A percentile compares a stretch with the other conserved stretches of the same genome.
Evolutionary conservation across 2,113 vertebrate species (phyloP).

Genomic region (Nansenia antarctica): DNA sequence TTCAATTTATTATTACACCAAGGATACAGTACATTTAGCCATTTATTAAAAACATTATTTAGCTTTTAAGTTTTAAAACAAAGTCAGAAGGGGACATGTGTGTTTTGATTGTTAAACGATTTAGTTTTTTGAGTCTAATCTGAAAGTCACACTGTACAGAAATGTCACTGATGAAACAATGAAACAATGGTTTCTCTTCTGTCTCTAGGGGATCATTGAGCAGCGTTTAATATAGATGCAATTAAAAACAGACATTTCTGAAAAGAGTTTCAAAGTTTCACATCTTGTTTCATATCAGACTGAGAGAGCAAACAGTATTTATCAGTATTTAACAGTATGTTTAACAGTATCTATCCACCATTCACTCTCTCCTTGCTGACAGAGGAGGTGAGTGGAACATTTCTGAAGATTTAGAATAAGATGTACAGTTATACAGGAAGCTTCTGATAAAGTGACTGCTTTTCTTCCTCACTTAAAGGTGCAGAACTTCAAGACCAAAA

Average conservation of each 20-base stretch:
- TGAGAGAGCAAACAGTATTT: slow-evolving; percentile 31
- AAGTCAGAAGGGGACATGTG: slow-evolving; percentile 39
- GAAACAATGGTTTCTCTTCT: slow-evolving; percentile 25
- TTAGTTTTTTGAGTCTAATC: slow-evolving; percentile 34
- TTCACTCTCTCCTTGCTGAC: slow-evolving; percentile 9
- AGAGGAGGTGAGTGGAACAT: background rate
- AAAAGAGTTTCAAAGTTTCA: slow-evolving; percentile 64
- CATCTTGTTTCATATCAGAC: slow-evolving; percentile 7
- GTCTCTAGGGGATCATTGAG: slow-evolving; percentile 41
- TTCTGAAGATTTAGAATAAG: slow-evolving; percentile 18
- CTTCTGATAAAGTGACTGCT: background rate
- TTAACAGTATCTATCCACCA: background rate
- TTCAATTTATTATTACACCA: slow-evolving; percentile 7
- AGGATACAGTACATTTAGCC: slow-evolving; percentile 26
- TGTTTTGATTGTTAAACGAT: slow-evolving; percentile 24
- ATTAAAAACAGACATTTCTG: slow-evolving; percentile 53
- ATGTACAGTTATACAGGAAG: background rate
- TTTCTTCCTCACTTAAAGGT: background rate
- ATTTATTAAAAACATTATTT: background rate
- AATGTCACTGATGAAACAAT: slow-evolving; percentile 10
- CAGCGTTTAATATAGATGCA: slow-evolving; percentile 44
- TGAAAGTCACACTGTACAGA: slow-evolving; percentile 35
- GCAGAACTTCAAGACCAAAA: background rate
- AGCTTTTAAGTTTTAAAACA: slow-evolving; percentile 30
- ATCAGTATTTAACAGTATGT: no score